phyloP scores from a whole-genome alignment of 2,888 invertebrate genomes.

The Scrobipalpa costella region DNA sequence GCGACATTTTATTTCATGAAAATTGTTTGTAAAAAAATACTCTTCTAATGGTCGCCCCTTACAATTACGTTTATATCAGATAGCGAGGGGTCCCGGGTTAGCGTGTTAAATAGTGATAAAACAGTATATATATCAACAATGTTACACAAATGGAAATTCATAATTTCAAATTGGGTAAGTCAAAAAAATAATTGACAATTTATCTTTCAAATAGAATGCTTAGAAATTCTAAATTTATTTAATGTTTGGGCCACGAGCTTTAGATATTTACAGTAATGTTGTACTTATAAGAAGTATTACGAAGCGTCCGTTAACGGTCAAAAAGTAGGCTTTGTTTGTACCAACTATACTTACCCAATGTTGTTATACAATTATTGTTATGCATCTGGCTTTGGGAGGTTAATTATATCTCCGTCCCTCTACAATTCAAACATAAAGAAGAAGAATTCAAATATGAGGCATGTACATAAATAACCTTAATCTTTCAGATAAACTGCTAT shows the following conservation, averaged over 20 bases:
- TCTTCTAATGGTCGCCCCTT: slow-evolving; percentile 31
- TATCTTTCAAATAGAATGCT: slow-evolving; percentile 11
- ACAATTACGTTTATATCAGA: slow-evolving; percentile 27
- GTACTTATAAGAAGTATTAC: no score
- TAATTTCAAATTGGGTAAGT: slow-evolving; percentile 72
- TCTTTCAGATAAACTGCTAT: slow-evolving; percentile 76
- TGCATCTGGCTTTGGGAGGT: no score
- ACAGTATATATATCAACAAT: slow-evolving; percentile 44
- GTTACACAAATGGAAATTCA: slow-evolving; percentile 71
- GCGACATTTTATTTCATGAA: slow-evolving; percentile 51
- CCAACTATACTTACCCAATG: no score
- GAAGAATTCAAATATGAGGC: background rate
- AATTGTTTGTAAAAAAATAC: slow-evolving; percentile 54
- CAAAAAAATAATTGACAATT: slow-evolving; percentile 19
- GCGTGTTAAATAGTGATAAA: background rate
- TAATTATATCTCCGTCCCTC: background rate
- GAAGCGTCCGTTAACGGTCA: no score
- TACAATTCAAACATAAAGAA: background rate
- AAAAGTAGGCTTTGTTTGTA: no score
- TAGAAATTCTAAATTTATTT: background rate
- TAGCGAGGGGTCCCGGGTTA: slow-evolving; percentile 20
- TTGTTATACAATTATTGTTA: no score
- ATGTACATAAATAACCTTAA: background rate
- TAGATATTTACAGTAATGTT: no score
- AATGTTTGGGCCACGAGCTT: no score